Base-by-base conservation (phyloP, 2,113 vertebrate species). In the Onychorhynchus coronatus region DNA sequence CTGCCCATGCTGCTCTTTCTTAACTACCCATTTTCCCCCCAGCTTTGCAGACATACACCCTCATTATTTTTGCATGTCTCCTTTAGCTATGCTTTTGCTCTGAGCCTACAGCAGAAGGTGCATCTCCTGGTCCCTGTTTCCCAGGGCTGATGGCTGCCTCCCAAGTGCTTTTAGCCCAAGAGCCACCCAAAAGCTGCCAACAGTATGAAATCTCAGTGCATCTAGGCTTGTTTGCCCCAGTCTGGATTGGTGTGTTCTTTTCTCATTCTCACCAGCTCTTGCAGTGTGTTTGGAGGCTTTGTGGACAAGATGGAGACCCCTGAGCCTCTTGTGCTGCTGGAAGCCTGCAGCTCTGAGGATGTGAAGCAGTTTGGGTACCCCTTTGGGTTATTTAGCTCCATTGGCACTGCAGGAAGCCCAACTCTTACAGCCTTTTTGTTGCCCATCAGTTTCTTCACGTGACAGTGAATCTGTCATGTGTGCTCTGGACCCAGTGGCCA, bases 401-500 rank as follows among this genome's bases (percentile, higher is more conserved):
- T 2, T 0, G 2, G 9, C 46, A 68, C 0, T 8, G 50, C 28
- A 91, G 41, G 41, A 56, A 87, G 27, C 12, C 14, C 70, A 39
- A 1, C 7, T 12, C 33, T 85, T 23, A 14, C 55, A 90, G 42
- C 31, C n/a, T 37, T 44, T 58, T 31, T 31, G 1, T n/a, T 77
- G 80, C 41, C 53, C 41, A 23, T 33, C 2, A 1, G 53, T 16
- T 12, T 4, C 14, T 50, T 12, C 3, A 2, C 6, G 78, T 14
- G 25, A 12, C 2, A 6, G 47, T 1, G 20, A 18, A 52, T 46
- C 53, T 5, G 13, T 17, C 14, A 1, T 4, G 37, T 33, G n/a
- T 33, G 31, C 74, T 74, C 41, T 50, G 44, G 35, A 30, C 50
- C 11, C n/a, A 53, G 21, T 5, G 3, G 28, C 46, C 21, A 2